Base-by-base conservation (phyloP, 2,113 vertebrate genomes). In the Hiodon alosoides region DNA sequence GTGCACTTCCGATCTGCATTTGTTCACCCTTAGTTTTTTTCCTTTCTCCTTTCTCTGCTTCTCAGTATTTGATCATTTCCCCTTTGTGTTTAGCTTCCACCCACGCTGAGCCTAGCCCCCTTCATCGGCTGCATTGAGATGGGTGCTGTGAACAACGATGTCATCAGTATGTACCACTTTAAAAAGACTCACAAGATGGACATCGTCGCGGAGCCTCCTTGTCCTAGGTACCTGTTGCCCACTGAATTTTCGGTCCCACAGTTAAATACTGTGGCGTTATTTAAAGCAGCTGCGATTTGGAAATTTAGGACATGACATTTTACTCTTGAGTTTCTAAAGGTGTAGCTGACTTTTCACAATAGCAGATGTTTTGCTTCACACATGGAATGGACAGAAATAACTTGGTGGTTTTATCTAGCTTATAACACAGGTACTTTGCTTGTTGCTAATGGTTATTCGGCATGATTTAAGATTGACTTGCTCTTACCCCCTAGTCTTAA, bases 131-230 rank as follows among this genome's bases (percentile, higher is more conserved):
- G 97, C 82, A 90, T 99, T 62, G 97, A 99, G 78, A 75, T 99
- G 82, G 92, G 92, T 6, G 93, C 95, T 0, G 81, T 99, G 64
- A 99, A 99, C 84, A 94, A 94, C 3, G 94, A 97, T 0, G 92
- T 98, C 50, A 91, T 96, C 90, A 99, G 97, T 78, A 88, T 99
- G 2, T 99, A 99, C 87, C 94, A 98, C 81, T 98, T 98, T 83
- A 96, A 92, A 85, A 81, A 89, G 46, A 89, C 91, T 77, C 90
- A 96, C 71, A 91, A 93, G 71, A 92, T 97, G 80, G 86, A 98
- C 80, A 86, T 94, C 7, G 73, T 80, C 16, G 78, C 85, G 65
- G 89, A 91, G 13, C 75, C 88, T 73, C 97, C 97, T 54, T 98
- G 97, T 85, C 89, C 94, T 82, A 93, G 93, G 93, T 94, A 71